Evolutionary conservation across 2,113 vertebrate genomes (phyloP), one percentile per base, ranked within the genome.

Genomic region (Rhinoptilus africanus): DNA sequence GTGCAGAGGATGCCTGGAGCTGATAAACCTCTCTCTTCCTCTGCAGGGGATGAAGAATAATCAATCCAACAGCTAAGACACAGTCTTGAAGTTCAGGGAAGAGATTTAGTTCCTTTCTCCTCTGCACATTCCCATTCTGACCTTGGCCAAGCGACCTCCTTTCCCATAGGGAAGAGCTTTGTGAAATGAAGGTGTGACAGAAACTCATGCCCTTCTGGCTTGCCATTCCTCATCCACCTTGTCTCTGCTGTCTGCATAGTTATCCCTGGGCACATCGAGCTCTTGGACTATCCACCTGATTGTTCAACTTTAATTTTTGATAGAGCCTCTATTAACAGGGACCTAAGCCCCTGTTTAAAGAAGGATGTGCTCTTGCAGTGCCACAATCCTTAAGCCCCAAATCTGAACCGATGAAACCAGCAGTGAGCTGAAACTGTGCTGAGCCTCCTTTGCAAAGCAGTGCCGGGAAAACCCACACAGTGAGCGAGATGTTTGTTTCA

Each of bases 401-500:
- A 53, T 5, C 23, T 7, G 63, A 92, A 59, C 15, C 0, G 5
- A 51, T 17, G 30, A 60, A 64, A 64, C 50, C 66, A 82, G 21
- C 47, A 78, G 28, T 28, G 30, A 83, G 43, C 12, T 73, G 20
- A 85, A 90, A 68, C 14, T 72, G n/a, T 76, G 14, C 62, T 2
- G 2, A 74, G 15, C 14, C 34, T 67, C 12, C 63, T 62, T 56
- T 30, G 60, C 39, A 75, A 74, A 71, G 71, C 63, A 89, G 35
- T 17, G 4, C 8, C 37, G 19, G 20, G 34, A 39, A 66, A 95
- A 62, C 2, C 11, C 60, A 66, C 1, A 1, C 5, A 34, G 6
- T 6, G 5, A 67, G 9, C 1, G 2, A 76, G 51, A 35, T 51
- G 26, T 41, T 57, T 1, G 0, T 39, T 45, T 59, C 45, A 60